phyloP scores from a whole-genome alignment of 2,797 vertebrate species.

The Tamandua tetradactyla region DNA sequence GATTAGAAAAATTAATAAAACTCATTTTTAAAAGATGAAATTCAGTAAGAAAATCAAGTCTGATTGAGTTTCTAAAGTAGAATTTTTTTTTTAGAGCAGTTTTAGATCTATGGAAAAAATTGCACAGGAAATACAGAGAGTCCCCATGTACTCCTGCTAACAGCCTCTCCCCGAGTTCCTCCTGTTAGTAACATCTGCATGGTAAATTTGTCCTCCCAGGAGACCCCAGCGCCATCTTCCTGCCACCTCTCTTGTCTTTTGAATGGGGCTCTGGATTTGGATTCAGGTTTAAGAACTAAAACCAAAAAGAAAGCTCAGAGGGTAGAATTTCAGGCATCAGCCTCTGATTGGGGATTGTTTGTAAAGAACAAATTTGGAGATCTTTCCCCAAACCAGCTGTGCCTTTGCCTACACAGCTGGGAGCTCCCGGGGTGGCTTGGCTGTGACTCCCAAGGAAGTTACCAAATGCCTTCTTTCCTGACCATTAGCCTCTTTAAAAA shows the following conservation, averaged over 20 bases:
- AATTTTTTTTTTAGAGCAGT: too few relatives aligned
- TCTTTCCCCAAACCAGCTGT: rapidly evolving
- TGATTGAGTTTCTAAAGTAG: neutral
- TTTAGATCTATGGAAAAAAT: too few relatives aligned
- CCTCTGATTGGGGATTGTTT: neutral
- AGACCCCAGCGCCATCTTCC: neutral
- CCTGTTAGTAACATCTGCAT: too few relatives aligned
- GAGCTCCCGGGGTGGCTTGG: neutral
- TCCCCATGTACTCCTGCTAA: too few relatives aligned
- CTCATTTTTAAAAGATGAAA: neutral
- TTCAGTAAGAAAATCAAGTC: conserved; percentile 19
- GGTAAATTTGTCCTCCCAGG: neutral
- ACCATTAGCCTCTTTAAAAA: conserved; percentile 45
- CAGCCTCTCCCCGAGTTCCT: too few relatives aligned
- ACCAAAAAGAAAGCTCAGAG: neutral
- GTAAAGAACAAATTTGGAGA: neutral
- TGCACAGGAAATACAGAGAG: too few relatives aligned
- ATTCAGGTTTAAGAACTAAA: neutral
- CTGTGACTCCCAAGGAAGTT: neutral
- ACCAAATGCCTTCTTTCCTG: conserved; percentile 51
- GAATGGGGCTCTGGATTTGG: neutral
- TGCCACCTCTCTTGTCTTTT: neutral
- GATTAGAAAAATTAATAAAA: neutral
- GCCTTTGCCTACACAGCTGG: neutral
- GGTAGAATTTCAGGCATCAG: neutral